Base-by-base conservation (phyloP, 1,140 invertebrate genomes). In the Bombus difficillimus region DNA sequence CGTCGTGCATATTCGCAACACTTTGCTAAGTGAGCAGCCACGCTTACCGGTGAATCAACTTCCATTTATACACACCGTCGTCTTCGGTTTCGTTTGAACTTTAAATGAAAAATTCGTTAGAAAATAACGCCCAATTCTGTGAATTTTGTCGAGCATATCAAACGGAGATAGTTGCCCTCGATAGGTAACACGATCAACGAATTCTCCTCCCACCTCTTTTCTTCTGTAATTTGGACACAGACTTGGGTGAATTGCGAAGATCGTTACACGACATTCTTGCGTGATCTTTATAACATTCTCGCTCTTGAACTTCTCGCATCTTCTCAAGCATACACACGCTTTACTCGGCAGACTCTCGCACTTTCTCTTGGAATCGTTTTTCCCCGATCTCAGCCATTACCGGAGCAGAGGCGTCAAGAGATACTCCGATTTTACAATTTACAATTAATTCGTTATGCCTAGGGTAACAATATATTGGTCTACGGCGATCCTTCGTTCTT, bases 391-490 rank as follows among this genome's bases (percentile, higher is more conserved):
- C 59, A 3, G 47, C 57, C 76, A 12, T 4, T 41, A 32, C 13
- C 22, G 87, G 82, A 69, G 18, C 6, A 73, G 53, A 66, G 34
- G 59, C 59, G 32, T 83, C 57, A 37, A 76, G 72, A 66, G 59
- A 53, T n/a, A 83, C 28, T 76, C 41, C 57, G 8, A 37, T 75
- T 59, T 37, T 79, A n/a, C 39, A 64, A 77, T 59, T 47, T 79
- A n/a, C 39, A 64, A 77, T 71, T 79, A 78, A 4, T 59, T 78
- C 57, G 32, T 83, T 78, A 79, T 62, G 53, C 39, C 66, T 78
- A 79, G n/a, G 47, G 39, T 84, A 79, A 83, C 59, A 53, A 53
- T 81, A 74, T 77, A 68, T 83, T 83, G 81, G 81, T 83, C 81
- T 83, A 83, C 81, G 81, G 62, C 73, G 81, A 64, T 15, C 41